Conservation (phyloP, 1,140 invertebrate genomes). For the Drosophila aff. region DNA sequence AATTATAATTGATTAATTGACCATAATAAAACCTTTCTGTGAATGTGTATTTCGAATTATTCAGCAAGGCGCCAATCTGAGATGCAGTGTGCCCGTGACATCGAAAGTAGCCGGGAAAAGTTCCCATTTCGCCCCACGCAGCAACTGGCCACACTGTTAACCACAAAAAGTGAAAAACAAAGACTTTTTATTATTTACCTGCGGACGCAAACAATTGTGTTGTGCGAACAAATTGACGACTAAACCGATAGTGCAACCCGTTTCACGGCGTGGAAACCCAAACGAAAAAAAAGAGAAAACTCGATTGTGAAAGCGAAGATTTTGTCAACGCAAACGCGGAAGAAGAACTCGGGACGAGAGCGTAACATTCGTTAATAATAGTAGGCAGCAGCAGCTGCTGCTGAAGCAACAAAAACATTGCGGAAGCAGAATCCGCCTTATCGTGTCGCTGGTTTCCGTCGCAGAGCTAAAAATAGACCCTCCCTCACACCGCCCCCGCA, state of each 20-base stretch:
- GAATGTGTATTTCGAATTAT: too few species aligned
- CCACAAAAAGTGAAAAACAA: slow-evolving; percentile 31
- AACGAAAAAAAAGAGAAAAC: slow-evolving; percentile 11
- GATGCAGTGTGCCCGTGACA: not conserved
- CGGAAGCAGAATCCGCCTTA: slow-evolving; percentile 49
- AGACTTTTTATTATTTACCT: slow-evolving; percentile 29
- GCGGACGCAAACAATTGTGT: slow-evolving; percentile 14
- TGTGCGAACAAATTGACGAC: slow-evolving; percentile 6
- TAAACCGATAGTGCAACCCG: slow-evolving; percentile 2
- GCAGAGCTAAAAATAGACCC: slow-evolving; percentile 44
- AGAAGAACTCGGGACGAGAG: slow-evolving; percentile 29
- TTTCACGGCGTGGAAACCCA: not conserved
- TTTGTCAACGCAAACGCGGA: slow-evolving; percentile 44
- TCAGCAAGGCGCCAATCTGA: not conserved
- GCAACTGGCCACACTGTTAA: slow-evolving; percentile 1
- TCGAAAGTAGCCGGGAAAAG: not conserved
- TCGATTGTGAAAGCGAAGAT: slow-evolving; percentile 47
- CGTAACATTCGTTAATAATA: slow-evolving; percentile 49
- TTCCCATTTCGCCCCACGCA: not conserved
- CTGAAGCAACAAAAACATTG: slow-evolving; percentile 41
- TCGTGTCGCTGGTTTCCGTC: slow-evolving; percentile 40
- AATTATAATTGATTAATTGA: too few species aligned
- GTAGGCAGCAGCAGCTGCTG: slow-evolving; percentile 14
- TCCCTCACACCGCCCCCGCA: slow-evolving; percentile 17
- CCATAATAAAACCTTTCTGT: too few species aligned